Conservation (phyloP, 2,797 vertebrate species). For the Catostomus latipinnis region DNA sequence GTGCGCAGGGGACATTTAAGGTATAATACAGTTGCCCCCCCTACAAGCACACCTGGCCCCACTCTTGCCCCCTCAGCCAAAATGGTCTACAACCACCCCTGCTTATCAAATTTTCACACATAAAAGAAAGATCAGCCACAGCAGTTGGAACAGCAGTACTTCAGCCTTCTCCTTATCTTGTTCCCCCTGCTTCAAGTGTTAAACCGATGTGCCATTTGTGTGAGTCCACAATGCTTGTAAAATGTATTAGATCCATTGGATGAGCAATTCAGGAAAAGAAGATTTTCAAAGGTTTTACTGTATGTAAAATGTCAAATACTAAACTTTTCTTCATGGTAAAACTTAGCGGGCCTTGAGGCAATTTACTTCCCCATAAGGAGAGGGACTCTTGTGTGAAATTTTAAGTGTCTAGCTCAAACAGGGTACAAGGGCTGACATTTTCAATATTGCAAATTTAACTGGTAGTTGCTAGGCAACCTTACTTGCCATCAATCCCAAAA, state of each 20-base stretch:
- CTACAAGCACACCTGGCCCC: no score
- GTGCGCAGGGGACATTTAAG: no score
- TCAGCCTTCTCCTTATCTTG: no score
- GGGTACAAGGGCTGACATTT: constrained; percentile 18
- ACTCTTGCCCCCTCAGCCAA: no score
- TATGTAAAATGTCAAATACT: constrained; percentile 3
- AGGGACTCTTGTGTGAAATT: not conserved
- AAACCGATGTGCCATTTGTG: no score
- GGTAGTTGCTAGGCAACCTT: constrained; percentile 47
- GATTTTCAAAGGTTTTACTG: not conserved
- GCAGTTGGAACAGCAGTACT: no score
- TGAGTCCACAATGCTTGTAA: no score
- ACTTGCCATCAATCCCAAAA: constrained; percentile 36
- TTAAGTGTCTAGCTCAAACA: not conserved
- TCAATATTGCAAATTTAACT: constrained; percentile 34
- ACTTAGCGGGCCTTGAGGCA: constrained; percentile 25
- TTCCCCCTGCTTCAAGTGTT: no score
- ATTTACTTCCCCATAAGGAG: constrained; percentile 1
- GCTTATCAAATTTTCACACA: no score
- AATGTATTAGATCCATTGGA: not conserved
- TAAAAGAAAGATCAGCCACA: no score
- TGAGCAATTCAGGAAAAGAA: not conserved
- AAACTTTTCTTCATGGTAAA: constrained; percentile 13
- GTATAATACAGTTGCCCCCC: no score
- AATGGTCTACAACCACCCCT: no score